Percentiles rank a stretch among this genome's conserved stretches.
Conservation (phyloP, 2,888 invertebrate genomes). For the Arrhopalites spinosus region DNA sequence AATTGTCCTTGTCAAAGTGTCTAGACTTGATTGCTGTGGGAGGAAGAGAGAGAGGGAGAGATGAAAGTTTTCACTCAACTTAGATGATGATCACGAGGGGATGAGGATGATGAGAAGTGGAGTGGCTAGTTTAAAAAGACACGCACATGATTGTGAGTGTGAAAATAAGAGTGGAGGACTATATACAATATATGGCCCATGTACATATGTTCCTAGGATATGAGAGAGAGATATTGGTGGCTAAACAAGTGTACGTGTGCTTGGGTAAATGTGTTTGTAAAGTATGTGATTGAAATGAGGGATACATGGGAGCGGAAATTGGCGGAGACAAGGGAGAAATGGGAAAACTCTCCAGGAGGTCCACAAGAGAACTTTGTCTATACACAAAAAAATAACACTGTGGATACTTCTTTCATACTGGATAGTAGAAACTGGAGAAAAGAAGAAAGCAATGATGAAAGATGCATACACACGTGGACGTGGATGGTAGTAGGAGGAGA, state of each 20-base stretch:
- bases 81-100: background rate
- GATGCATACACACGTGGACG: background rate
- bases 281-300: slow-evolving; percentile 30
- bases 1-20: slow-evolving; percentile 11
- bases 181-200: too few relatives aligned
- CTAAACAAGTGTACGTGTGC: background rate
- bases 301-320: slow-evolving; percentile 27
- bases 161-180: background rate
- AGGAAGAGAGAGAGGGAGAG: background rate
- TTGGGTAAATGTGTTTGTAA: slow-evolving; percentile 17
- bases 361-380: slow-evolving; percentile 8
- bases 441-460: too few relatives aligned
- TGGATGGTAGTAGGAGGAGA: background rate
- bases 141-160: background rate
- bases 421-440: background rate
- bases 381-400: background rate
- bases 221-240: background rate
- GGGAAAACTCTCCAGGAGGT: slow-evolving; percentile 22
- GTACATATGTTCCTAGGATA: too few relatives aligned
- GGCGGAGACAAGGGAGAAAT: slow-evolving; percentile 21
- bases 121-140: background rate
- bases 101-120: background rate
- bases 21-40: background rate
- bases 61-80: background rate
- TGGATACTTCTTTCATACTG: too few relatives aligned